Evolutionary conservation across 2,888 invertebrate genomes (phyloP), one percentile per base, ranked within the genome.

Genomic region (Dicycla oo): DNA sequence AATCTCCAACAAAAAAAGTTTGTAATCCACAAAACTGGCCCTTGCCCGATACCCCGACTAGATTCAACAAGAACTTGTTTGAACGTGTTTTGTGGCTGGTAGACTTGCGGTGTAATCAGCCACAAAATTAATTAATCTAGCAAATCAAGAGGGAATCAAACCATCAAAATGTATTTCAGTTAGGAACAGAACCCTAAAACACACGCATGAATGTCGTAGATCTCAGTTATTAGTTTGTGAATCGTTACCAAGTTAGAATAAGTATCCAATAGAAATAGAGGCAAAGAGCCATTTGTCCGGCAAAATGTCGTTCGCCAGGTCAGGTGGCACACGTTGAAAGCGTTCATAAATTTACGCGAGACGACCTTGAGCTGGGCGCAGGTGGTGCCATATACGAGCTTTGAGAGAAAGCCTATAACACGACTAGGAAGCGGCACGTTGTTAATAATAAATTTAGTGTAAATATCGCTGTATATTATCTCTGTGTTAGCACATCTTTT

Each of bases 311-410:
- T 92, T 90, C 85, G 90, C 88, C 90, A 94, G 95, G 95, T 95
- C 95, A 96, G 95, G 94, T 95, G 94, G 94, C 94, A 93, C 91
- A 92, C 92, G 94, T 91, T 94, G 93, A 93, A 92, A 95, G 94
- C 93, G 90, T 94, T 94, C 95, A 95, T 95, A 95, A 95, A 95
- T 95, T 95, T 92, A 89, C 92, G 88, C 89, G 90, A 90, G 89
- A 91, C 91, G 91, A 91, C 89, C 89, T 91, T 88, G 89, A 89
- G 90, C 89, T 91, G 91, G 91, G 88, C 93, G 88, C 95, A 95
- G 94, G 93, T 95, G 94, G 89, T 89, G 87, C 89, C 89, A 88
- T 91, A 90, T 88, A 90, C 88, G 84, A 84, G 86, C 82, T 84
- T 75, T 78, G 86, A 83, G 86, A 86, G 87, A 89, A 88, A 90